These are phyloP conservation scores for Zygaena filipendulae DNA, from an alignment of 2,888 invertebrate genomes.

Conservation along the genomic window DNA sequence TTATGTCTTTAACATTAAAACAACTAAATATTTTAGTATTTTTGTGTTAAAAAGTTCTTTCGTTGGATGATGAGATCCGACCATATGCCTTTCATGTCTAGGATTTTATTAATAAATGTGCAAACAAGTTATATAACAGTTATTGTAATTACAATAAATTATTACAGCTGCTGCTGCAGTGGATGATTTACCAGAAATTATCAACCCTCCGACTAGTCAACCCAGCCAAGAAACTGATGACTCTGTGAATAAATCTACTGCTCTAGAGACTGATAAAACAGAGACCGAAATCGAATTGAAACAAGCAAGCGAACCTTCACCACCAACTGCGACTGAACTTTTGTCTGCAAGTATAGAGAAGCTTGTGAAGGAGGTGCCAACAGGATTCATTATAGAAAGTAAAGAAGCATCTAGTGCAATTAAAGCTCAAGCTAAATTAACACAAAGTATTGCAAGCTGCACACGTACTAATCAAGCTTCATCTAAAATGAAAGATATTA, in stretches of 20 bases:
- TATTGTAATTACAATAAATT: too few relatives aligned
- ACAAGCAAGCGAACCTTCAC: slow-evolving; percentile 22
- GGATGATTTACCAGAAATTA: slow-evolving; percentile 48
- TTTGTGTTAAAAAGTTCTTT: too few relatives aligned
- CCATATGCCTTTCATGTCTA: too few relatives aligned
- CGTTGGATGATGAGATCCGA: too few relatives aligned
- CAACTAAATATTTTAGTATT: too few relatives aligned
- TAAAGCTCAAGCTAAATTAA: slow-evolving; percentile 56
- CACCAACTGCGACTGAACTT: slow-evolving; percentile 46
- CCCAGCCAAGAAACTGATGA: slow-evolving; percentile 34
- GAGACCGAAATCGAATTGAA: slow-evolving; percentile 30
- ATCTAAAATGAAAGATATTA: slow-evolving; percentile 58
- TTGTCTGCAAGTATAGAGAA: slow-evolving; percentile 56
- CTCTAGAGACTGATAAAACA: slow-evolving; percentile 28
- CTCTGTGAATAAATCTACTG: slow-evolving; percentile 23
- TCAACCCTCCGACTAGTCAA: slow-evolving; percentile 53
- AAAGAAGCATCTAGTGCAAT: slow-evolving; percentile 42
- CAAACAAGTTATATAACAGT: too few relatives aligned
- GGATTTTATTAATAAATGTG: too few relatives aligned
- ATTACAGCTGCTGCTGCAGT: too few relatives aligned
- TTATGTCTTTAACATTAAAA: too few relatives aligned
- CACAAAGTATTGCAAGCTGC: slow-evolving; percentile 51
- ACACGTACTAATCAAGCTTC: slow-evolving; percentile 42
- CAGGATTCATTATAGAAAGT: slow-evolving; percentile 25
- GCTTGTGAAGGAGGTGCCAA: slow-evolving; percentile 38